phyloP scores from a whole-genome alignment of 2,888 invertebrate species.

The Microplitis manilae region DNA sequence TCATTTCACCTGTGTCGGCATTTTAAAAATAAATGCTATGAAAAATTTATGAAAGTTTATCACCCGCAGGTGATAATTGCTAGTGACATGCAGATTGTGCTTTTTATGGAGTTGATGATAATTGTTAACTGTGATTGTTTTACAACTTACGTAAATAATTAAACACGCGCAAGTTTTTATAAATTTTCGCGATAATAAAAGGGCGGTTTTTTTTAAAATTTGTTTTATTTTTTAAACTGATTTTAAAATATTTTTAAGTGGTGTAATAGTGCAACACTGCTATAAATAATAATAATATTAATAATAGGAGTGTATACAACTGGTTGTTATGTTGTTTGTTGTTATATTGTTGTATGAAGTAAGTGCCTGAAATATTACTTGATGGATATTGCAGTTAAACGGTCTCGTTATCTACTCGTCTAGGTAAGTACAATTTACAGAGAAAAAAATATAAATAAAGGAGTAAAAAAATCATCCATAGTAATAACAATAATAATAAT shows the following conservation, averaged over 20 bases:
- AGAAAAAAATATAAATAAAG: too few relatives aligned
- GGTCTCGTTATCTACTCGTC: constrained; percentile 18
- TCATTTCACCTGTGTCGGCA: too few relatives aligned
- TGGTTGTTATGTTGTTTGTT: constrained; percentile 7
- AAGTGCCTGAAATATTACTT: constrained; percentile 28
- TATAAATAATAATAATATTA: not conserved
- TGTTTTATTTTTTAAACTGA: not conserved
- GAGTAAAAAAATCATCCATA: not conserved
- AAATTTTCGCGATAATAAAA: too few relatives aligned
- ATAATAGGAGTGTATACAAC: not conserved
- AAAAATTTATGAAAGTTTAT: too few relatives aligned
- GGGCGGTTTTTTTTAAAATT: too few relatives aligned
- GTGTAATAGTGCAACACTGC: not conserved
- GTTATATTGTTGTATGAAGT: constrained; percentile 15
- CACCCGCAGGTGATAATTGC: too few relatives aligned
- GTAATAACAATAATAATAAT: not conserved
- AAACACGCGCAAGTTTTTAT: too few relatives aligned
- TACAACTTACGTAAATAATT: too few relatives aligned
- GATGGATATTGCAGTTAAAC: constrained; percentile 31
- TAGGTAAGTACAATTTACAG: constrained; percentile 33
- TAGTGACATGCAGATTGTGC: too few relatives aligned
- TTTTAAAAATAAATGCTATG: too few relatives aligned
- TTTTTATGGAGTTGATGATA: too few relatives aligned
- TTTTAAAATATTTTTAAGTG: not conserved
- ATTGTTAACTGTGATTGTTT: too few relatives aligned